phyloP scores from a whole-genome alignment of 2,113 vertebrate genomes.

The Saccopteryx bilineata region DNA sequence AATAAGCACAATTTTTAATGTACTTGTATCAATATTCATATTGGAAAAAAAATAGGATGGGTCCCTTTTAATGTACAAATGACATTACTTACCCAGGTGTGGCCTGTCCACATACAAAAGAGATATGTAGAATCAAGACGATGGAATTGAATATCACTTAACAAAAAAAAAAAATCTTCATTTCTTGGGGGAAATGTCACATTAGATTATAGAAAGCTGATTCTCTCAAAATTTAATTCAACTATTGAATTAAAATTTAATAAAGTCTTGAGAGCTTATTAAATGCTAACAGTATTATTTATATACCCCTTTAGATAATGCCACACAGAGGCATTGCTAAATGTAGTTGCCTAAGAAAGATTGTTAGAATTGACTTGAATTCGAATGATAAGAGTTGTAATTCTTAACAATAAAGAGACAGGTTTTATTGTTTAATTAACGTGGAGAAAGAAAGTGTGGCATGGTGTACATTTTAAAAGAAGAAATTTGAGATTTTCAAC shows the following conservation, averaged over 20 bases:
- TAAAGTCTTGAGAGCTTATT: slow-evolving; percentile 2
- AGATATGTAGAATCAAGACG: neutral
- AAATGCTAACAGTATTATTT: slow-evolving; percentile 18
- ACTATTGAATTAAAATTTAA: slow-evolving; percentile 25
- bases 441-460: neutral
- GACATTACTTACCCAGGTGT: neutral
- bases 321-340: neutral
- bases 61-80: neutral
- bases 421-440: neutral
- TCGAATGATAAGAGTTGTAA: neutral
- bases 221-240: slow-evolving; percentile 43
- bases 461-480: neutral
- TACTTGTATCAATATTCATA: neutral
- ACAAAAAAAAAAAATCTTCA: neutral
- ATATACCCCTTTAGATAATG: neutral
- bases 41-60: neutral
- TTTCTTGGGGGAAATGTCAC: neutral
- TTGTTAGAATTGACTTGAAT: slow-evolving; percentile 30
- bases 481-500: neutral
- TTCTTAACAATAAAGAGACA: neutral
- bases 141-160: neutral
- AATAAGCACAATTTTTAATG: neutral
- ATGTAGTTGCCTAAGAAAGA: neutral
- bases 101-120: neutral
- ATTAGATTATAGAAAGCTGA: neutral